Evolutionary conservation across 1,140 invertebrate genomes (phyloP).

Genomic region (Drosophila nigrodunni): DNA sequence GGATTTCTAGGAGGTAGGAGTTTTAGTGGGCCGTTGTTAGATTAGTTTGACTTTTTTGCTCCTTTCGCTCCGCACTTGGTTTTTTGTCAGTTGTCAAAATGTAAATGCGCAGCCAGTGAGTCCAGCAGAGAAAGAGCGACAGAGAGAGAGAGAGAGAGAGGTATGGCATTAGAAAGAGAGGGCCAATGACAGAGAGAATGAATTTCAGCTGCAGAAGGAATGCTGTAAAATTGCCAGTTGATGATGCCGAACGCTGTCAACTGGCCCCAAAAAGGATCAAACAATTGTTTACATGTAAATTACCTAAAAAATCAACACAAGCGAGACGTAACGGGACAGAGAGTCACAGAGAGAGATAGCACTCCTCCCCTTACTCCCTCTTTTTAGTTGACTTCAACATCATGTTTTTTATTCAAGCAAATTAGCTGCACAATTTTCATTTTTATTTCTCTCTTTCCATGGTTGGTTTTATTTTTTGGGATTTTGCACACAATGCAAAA

Average conservation of each 20-base stretch:
- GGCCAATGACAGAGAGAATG: too few relatives aligned
- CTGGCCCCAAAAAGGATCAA: constrained; percentile 33
- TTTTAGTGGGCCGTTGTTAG: constrained; percentile 80
- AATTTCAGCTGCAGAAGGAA: neutral
- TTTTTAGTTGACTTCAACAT: neutral
- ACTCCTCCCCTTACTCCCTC: too few relatives aligned
- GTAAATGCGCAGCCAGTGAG: constrained; percentile 67
- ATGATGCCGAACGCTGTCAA: constrained; percentile 56
- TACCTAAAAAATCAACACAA: constrained; percentile 46
- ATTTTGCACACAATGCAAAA: neutral
- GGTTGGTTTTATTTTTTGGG: neutral
- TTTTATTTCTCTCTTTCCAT: neutral
- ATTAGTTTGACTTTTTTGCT: constrained; percentile 80
- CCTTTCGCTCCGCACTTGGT: constrained; percentile 33
- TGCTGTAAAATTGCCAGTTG: constrained; percentile 70
- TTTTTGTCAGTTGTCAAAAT: constrained; percentile 65
- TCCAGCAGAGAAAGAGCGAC: neutral
- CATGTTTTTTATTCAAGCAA: constrained; percentile 23
- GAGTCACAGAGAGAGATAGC: neutral
- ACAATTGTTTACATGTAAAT: constrained; percentile 75
- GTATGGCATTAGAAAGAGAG: neutral
- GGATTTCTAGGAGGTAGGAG: neutral
- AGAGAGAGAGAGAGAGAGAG: neutral
- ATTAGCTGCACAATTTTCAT: constrained; percentile 18
- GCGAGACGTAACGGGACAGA: neutral